Conservation (phyloP, 2,888 invertebrate genomes). For the Rhynchonema sp. region DNA sequence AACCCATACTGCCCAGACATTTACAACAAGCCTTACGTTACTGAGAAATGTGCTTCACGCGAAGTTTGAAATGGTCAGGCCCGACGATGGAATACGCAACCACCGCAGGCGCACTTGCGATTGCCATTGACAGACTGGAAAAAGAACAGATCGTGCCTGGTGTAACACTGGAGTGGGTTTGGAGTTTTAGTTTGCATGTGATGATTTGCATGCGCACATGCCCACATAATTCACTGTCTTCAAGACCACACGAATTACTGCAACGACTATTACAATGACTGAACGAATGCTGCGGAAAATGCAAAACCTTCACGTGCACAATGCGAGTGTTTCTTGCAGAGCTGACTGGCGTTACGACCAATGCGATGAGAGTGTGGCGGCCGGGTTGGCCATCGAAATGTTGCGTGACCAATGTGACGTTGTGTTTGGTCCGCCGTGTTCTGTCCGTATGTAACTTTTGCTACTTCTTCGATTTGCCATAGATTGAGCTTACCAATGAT, state of each 20-base stretch:
- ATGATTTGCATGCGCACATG: no score
- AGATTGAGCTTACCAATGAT: neutral
- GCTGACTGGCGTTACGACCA: conserved; percentile 7
- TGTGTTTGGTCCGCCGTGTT: conserved; percentile 3
- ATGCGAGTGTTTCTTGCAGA: no score
- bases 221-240: no score
- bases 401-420: conserved; percentile 1
- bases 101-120: conserved; percentile 4
- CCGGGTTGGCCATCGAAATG: conserved; percentile 4
- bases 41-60: no score
- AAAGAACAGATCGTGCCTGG: conserved; percentile 5
- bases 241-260: no score
- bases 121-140: conserved; percentile 6
- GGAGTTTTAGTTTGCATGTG: no score
- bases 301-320: no score
- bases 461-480: neutral
- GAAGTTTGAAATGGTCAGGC: no score
- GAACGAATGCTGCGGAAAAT: no score
- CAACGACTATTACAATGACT: no score
- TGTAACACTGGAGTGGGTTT: conserved; percentile 6
- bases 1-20: no score
- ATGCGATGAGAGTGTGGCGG: conserved; percentile 8
- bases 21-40: no score
- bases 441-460: neutral
- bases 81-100: neutral